Evolutionary conservation across 2,113 vertebrate species (phyloP), one percentile per base, ranked within the genome.

Genomic region (Lates calcarifer): DNA sequence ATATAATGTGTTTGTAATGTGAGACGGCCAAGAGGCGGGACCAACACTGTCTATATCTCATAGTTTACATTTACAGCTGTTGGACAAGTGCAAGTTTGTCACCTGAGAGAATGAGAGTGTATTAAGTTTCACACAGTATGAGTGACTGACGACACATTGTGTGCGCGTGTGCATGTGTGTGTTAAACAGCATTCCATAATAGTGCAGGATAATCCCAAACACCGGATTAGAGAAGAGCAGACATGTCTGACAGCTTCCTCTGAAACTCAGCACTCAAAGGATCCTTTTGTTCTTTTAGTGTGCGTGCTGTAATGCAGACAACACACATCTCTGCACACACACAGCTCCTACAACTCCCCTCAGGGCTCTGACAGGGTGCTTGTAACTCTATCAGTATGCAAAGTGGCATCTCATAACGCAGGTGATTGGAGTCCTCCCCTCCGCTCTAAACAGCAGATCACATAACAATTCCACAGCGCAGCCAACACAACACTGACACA

Each of bases 271-370:
- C 43, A 33, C 87, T 87, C 82, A 90, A 91, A 87, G 83, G 77
- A 71, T 73, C 78, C 77, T 62, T 91, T 91, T 92, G 87, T 90
- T 89, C 89, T 81, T 82, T 72, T 55, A 68, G 17, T 14, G 63
- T 63, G 26, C 1, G 31, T 9, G n/a, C 68, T 53, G 49, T 60
- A 22, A 74, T 14, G 31, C 60, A 58, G 73, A 68, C 62, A 67
- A 57, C 76, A 71, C 63, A 64, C 68, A 51, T 35, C 12, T 43
- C 22, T 3, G 15, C 49, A 81, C 37, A 22, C 29, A 49, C 41
- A 22, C 62, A 65, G 12, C 28, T 35, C 17, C 49, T 5, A 6
- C 35, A 18, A 45, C 37, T 60, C 65, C 24, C 49, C 26, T 24
- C 31, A 13, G 2, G 9, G 18, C 24, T 45, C 57, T 15, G 53